Conservation (phyloP, 2,888 invertebrate genomes). For the Parochlus steinenii region DNA sequence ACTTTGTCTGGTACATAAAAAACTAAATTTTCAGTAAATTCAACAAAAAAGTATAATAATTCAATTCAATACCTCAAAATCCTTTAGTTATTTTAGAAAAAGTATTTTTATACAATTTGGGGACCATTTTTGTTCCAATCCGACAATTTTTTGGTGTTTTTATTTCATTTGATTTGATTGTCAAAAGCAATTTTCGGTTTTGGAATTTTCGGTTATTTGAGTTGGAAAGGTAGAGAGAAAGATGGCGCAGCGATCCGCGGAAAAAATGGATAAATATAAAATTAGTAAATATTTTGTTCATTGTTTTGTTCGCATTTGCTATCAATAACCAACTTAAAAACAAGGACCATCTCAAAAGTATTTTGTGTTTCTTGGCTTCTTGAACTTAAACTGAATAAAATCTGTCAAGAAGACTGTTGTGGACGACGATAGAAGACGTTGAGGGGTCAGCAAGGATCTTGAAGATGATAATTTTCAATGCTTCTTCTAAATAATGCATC, state of each 20-base stretch:
- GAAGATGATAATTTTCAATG: no score
- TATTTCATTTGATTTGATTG: no score
- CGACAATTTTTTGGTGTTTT: slow-evolving; percentile 12
- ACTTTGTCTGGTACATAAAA: no score
- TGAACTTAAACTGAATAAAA: no score
- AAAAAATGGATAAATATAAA: slow-evolving; percentile 9
- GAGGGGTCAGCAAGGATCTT: no score
- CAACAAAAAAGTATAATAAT: slow-evolving; percentile 6
- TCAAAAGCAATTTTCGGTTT: not conserved
- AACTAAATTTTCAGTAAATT: no score
- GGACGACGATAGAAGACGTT: no score
- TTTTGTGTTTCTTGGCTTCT: no score
- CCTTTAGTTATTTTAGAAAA: slow-evolving; percentile 19
- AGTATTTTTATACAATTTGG: not conserved
- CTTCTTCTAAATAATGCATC: no score
- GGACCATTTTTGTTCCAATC: slow-evolving; percentile 21
- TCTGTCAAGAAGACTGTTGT: no score
- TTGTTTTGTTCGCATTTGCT: slow-evolving; percentile 1
- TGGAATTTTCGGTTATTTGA: not conserved
- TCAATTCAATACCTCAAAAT: slow-evolving; percentile 30
- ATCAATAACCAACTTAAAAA: slow-evolving; percentile 16
- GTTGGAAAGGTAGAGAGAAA: slow-evolving; percentile 2
- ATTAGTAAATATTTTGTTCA: not conserved
- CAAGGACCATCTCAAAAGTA: slow-evolving; percentile 92
- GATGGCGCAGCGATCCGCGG: slow-evolving; percentile 28